phyloP scores from a whole-genome alignment of 2,888 invertebrate species.

The Agapetus fuscipes region DNA sequence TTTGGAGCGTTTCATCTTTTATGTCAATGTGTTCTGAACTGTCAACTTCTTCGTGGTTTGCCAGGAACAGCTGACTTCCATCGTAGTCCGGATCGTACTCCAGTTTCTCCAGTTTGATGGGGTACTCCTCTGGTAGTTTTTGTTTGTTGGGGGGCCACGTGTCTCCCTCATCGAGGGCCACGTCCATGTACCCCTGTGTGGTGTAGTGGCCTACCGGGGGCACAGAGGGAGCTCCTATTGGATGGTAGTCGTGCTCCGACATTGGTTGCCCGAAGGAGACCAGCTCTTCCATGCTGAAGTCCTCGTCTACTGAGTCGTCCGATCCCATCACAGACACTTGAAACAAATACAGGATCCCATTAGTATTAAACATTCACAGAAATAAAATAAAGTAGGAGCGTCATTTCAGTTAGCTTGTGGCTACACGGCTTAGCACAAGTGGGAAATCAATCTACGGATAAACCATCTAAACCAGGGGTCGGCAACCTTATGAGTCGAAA shows the following conservation, averaged over 20 bases:
- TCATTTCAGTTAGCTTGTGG: too few species aligned
- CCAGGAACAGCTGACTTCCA: conserved; percentile 31
- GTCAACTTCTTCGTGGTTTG: conserved; percentile 36
- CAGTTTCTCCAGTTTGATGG: conserved; percentile 32
- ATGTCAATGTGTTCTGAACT: conserved; percentile 22
- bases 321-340: neutral
- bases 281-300: conserved; percentile 52
- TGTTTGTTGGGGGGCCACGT: conserved; percentile 51
- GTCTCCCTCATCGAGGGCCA: conserved; percentile 50
- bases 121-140: conserved; percentile 29
- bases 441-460: too few species aligned
- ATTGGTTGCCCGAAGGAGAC: conserved; percentile 44
- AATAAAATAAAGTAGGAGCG: too few species aligned
- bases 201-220: conserved; percentile 26
- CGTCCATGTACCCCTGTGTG: conserved; percentile 38
- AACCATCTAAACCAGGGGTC: too few species aligned
- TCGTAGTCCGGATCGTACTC: conserved; percentile 36
- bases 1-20: conserved; percentile 25
- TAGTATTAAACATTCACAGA: too few species aligned
- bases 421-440: too few species aligned
- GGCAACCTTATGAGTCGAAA: too few species aligned
- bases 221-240: conserved; percentile 27
- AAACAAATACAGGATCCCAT: too few species aligned
- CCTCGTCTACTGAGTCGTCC: conserved; percentile 43
- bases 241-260: conserved; percentile 39